Conservation (phyloP, 2,113 vertebrate species). For the Grammomys surdaster region DNA sequence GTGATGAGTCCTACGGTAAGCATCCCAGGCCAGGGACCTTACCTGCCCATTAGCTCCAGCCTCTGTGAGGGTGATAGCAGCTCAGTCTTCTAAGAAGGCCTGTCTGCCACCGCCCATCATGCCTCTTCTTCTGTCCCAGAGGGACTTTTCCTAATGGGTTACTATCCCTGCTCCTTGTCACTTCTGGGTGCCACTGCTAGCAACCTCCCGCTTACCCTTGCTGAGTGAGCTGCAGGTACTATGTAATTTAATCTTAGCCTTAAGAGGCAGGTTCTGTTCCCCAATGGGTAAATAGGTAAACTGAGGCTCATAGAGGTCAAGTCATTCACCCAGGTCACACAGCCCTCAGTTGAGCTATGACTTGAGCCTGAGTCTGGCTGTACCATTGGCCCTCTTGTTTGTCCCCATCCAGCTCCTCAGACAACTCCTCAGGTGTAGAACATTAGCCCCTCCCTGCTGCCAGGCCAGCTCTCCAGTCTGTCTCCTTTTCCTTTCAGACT, state of each 20-base stretch:
- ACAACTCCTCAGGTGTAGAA: background rate
- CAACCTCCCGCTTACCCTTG: background rate
- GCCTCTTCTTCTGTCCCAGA: background rate
- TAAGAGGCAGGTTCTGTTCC: background rate
- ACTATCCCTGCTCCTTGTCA: accelerated
- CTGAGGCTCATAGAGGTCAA: background rate
- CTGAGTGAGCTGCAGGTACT: background rate
- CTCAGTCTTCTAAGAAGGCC: accelerated
- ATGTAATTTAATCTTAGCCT: background rate
- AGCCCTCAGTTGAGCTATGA: background rate
- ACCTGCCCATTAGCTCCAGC: accelerated
- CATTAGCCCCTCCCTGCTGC: background rate
- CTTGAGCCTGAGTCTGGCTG: background rate
- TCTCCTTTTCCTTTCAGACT: background rate
- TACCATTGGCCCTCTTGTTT: background rate
- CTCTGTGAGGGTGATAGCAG: background rate
- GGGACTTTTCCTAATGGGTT: too few species aligned
- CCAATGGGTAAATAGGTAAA: background rate
- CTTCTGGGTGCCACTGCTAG: background rate
- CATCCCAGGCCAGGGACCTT: accelerated
- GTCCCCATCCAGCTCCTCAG: background rate
- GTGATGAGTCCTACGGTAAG: conserved; percentile 97
- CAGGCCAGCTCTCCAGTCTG: background rate
- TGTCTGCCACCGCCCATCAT: accelerated
- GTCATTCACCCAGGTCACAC: background rate